Evolutionary conservation across 2,797 vertebrate species (phyloP).

Genomic region (Pseudochaenichthys georgianus): DNA sequence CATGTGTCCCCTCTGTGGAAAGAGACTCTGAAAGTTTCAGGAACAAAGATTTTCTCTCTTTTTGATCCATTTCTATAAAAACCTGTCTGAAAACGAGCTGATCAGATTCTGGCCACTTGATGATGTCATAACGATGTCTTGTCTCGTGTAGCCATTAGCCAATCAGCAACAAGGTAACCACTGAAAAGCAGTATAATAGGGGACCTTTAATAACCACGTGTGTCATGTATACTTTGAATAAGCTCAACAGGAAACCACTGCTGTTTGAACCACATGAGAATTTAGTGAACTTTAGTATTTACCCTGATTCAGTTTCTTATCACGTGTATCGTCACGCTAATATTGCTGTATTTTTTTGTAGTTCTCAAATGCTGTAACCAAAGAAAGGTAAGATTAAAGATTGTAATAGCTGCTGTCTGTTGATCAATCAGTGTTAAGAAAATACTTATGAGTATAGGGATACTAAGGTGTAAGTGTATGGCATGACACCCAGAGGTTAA

Average conservation of each 20-base stretch:
- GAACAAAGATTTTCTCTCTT: no score
- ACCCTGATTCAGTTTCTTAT: slow-evolving; percentile 11
- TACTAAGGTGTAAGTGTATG: neutral
- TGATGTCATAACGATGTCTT: no score
- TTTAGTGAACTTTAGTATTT: neutral
- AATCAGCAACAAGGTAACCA: no score
- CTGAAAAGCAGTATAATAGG: no score
- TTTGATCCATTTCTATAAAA: no score
- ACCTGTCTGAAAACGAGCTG: no score
- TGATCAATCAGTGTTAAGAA: slow-evolving; percentile 4
- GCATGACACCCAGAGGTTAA: neutral
- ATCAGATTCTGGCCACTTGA: no score
- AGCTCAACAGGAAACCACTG: slow-evolving; percentile 2
- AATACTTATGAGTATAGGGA: no score
- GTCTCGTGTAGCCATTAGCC: no score
- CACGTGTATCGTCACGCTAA: neutral
- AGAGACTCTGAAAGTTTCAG: no score
- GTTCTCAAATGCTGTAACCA: neutral
- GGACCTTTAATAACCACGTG: slow-evolving; percentile 3
- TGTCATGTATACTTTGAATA: slow-evolving; percentile 36
- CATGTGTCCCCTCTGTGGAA: no score
- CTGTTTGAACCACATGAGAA: neutral
- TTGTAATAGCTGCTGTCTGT: slow-evolving; percentile 5
- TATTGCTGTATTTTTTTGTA: slow-evolving; percentile 14
- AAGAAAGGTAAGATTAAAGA: neutral